Evolutionary conservation across 2,797 vertebrate genomes (phyloP).

Genomic region (Hydrophis major): DNA sequence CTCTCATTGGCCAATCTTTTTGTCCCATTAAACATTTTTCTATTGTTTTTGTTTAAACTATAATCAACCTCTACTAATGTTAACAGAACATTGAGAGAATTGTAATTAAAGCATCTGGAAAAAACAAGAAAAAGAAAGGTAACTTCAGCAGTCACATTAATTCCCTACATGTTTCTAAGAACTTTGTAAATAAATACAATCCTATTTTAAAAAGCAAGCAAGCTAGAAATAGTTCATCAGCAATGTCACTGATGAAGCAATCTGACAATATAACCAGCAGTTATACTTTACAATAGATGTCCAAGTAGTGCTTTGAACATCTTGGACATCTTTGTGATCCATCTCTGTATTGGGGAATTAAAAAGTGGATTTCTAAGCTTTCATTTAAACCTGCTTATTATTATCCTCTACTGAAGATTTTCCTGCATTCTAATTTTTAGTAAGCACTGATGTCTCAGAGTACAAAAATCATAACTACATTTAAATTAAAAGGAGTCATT

Average conservation of each 20-base stretch:
- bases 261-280: not conserved
- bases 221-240: not conserved
- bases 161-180: not conserved
- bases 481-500: not conserved
- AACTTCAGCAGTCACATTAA: not conserved
- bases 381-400: not conserved
- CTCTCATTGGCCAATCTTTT: slow-evolving; percentile 9
- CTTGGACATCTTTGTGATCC: not conserved
- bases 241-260: not conserved
- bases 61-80: not conserved
- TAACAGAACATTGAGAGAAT: slow-evolving; percentile 1
- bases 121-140: not conserved
- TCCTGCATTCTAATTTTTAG: not conserved
- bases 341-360: not conserved
- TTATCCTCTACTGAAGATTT: not conserved
- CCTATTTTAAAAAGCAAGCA: not conserved
- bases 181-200: not conserved
- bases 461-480: not conserved
- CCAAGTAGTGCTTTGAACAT: not conserved
- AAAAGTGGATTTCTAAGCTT: not conserved
- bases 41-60: not conserved
- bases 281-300: not conserved
- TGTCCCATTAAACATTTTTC: not conserved
- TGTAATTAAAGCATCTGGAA: not conserved
- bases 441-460: not conserved